Evolutionary conservation across 2,113 vertebrate genomes (phyloP), one percentile per base, ranked within the genome.

Genomic region (Tragelaphus buxtoni): DNA sequence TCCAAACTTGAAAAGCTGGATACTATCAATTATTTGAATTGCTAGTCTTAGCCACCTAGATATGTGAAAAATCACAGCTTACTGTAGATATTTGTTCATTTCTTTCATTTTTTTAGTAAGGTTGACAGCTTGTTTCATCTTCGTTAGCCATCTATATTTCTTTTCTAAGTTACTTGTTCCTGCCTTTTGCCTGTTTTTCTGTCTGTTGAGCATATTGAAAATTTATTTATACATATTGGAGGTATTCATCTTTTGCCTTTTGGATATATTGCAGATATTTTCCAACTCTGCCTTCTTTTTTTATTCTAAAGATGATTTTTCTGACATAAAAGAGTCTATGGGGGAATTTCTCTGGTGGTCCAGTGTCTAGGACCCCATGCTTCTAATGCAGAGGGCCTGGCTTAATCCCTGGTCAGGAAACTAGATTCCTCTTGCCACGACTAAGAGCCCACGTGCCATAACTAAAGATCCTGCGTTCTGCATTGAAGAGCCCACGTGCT

Each of bases 11-110:
- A 47, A 65, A 47, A 69, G 17, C 22, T 61, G 45, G 84, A 92
- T n/a, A 26, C 90, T 61, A 47, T 79, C 88, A 84, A 74, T 85
- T 77, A 95, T 88, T 90, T 95, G 76, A 87, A 92, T 61, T 80
- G 88, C 47, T n/a, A 42, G 47, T n/a, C 35, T 7, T 63, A 17
- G 42, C 60, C 53, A 96, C 45, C 83, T 11, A 9, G 65, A 92
- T 22, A 63, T 2, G n/a, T 74, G 58, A 95, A 72, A 91, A 96
- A 39, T 42, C 63, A 39, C 3, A 82, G 53, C 49, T 81, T 49
- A 65, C 76, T 92, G 35, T 32, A 81, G 72, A 58, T 88, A 42
- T 51, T 65, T 90, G 80, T 42, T 81, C 81, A 28, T 69, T 86
- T 76, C 18, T 92, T 88, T 49, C 32, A 4, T 49, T 42, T 17